Base-by-base conservation (phyloP, 2,797 vertebrate species). In the Momotus momota region DNA sequence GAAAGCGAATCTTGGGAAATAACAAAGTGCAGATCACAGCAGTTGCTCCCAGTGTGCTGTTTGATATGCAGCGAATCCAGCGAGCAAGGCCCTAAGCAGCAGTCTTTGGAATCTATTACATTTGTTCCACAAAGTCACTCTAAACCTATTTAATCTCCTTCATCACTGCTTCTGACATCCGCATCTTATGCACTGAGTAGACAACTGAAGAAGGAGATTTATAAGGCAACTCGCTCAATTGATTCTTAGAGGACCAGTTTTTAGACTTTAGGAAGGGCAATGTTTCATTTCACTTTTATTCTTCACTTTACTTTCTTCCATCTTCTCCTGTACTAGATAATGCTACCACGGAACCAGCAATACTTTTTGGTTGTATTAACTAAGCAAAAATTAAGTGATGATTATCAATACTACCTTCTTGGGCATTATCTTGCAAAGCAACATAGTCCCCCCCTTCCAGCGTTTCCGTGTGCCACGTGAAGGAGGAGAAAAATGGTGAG, bases 61-160 rank as follows among this genome's bases (percentile, higher is more conserved):
- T 97, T 96, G 91, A 41, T 66, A 87, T 95, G 71, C 93, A 65
- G 79, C 1, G 1, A 91, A 90, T 91, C 88, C 75, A 51, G 78
- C 6, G 0, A 23, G 5, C 21, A 49, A 41, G 55, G 52, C 67
- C 62, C 70, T 58, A 25, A 88, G 90, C 83, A 93, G 81, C 75
- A 80, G 8, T 94, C 79, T 77, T 70, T 86, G 64, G 87, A 94
- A 96, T 94, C 91, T 89, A 57, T 96, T 95, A n/a, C 48, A 94
- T 89, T 85, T 95, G 67, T 88, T 94, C 71, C 82, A 51, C 33
- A 95, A 91, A 95, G 82, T 73, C 62, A 74, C 38, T 52, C 51
- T 92, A 93, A 96, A 96, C 75, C 89, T 65, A 38, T 91, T 96
- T 97, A 94, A 94, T 93, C 86, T 66, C 45, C 41, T 77, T 92